A percentile compares a stretch with the other conserved stretches of the same genome.
Evolutionary conservation across 2,888 invertebrate genomes (phyloP).

Genomic region (Tineola bisselliella): DNA sequence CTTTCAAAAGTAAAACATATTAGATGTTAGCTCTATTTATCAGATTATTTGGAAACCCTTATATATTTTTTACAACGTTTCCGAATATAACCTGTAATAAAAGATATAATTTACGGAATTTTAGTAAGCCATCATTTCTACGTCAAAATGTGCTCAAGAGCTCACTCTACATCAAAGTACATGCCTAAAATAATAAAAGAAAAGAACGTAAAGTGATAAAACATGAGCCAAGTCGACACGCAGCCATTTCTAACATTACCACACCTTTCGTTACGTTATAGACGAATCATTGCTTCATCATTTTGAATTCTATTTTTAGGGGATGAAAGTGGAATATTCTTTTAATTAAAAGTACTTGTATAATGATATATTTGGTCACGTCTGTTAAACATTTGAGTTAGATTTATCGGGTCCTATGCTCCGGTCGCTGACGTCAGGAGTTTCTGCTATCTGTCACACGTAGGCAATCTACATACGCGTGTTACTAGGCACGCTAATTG

Average conservation of each 20-base stretch:
- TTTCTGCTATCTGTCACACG: not conserved
- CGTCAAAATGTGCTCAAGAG: not conserved
- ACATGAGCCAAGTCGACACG: not conserved
- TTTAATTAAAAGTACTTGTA: not conserved
- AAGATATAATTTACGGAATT: too few relatives aligned
- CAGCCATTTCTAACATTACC: not conserved
- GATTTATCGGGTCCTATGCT: not conserved
- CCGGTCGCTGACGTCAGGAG: not conserved
- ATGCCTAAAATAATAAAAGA: not conserved
- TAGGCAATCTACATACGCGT: not conserved
- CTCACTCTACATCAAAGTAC: not conserved
- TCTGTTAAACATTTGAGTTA: not conserved
- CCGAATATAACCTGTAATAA: too few relatives aligned
- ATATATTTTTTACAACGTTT: too few relatives aligned
- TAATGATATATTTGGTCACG: not conserved
- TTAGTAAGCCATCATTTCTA: too few relatives aligned
- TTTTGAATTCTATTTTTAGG: not conserved
- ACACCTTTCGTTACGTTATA: not conserved
- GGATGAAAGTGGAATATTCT: not conserved
- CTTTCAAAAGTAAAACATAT: too few relatives aligned
- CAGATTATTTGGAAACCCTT: too few relatives aligned
- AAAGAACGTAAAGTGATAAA: slow-evolving; percentile 4
- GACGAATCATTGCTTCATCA: not conserved
- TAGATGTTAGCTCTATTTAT: too few relatives aligned
- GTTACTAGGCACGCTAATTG: too few relatives aligned